Evolutionary conservation across 2,888 invertebrate genomes (phyloP).

Genomic region (Ormyrus thymus): DNA sequence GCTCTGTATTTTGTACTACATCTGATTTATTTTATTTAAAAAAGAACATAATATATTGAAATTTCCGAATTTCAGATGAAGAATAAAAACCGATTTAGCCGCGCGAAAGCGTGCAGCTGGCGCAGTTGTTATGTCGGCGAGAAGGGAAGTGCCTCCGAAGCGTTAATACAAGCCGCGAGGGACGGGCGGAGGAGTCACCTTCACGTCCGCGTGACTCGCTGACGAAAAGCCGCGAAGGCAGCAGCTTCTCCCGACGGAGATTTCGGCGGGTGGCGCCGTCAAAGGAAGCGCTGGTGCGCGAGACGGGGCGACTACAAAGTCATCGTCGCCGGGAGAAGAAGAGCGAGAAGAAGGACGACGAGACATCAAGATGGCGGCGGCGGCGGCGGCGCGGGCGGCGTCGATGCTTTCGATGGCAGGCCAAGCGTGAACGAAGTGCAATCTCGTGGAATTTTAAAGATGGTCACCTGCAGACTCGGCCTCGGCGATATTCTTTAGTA

Average conservation of each 20-base stretch:
- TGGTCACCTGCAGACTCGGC: constrained; percentile 61
- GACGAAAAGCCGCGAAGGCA: constrained; percentile 54
- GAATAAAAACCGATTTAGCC: too few relatives aligned
- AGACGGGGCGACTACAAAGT: constrained; percentile 63
- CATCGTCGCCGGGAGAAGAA: constrained; percentile 55
- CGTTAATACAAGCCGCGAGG: constrained; percentile 9
- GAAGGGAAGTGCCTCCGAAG: constrained; percentile 15
- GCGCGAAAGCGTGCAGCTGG: too few relatives aligned
- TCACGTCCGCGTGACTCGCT: constrained; percentile 46
- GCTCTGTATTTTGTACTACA: too few relatives aligned
- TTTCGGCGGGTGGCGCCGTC: constrained; percentile 53
- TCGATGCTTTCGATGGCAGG: constrained; percentile 62
- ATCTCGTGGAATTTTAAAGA: constrained; percentile 70
- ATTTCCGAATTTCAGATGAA: too few relatives aligned
- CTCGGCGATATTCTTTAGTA: constrained; percentile 48
- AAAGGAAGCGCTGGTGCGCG: constrained; percentile 67
- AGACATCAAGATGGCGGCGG: constrained; percentile 47
- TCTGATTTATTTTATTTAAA: too few relatives aligned
- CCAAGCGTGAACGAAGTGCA: constrained; percentile 67
- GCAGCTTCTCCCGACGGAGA: constrained; percentile 35
- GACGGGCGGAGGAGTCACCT: constrained; percentile 7
- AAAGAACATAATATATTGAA: too few relatives aligned
- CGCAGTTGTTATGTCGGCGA: neutral
- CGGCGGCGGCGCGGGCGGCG: neutral
- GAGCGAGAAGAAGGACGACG: constrained; percentile 51